Evolutionary conservation across 2,888 invertebrate genomes (phyloP).

Genomic region (Lycophotia porphyrea): DNA sequence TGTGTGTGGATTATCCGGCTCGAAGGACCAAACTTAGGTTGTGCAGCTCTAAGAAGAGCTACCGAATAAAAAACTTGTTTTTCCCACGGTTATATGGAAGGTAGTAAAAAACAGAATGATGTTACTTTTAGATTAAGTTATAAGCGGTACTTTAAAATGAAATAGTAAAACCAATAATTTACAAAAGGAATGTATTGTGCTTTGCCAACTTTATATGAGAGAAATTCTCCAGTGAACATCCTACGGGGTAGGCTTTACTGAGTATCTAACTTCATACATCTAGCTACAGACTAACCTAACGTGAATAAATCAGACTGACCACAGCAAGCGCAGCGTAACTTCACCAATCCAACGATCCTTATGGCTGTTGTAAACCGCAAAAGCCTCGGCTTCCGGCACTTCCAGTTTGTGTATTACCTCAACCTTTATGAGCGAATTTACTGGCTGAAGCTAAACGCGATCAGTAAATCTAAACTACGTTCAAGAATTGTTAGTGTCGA

Average conservation of each 20-base stretch:
- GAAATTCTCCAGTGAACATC: not conserved
- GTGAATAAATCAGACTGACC: constrained; percentile 18
- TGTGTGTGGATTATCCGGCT: not conserved
- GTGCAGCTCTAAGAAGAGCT: not conserved
- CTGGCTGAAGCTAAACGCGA: too few relatives aligned
- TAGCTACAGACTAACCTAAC: not conserved
- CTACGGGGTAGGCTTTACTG: not conserved
- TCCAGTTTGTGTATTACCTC: not conserved
- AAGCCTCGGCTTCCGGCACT: constrained; percentile 13
- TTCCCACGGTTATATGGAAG: not conserved
- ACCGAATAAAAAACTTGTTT: not conserved
- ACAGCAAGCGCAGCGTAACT: constrained; percentile 12
- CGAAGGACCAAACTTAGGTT: not conserved
- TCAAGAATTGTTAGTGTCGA: not conserved
- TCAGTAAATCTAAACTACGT: not conserved
- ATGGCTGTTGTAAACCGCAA: constrained; percentile 22
- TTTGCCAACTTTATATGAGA: not conserved
- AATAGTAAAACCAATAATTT: not conserved
- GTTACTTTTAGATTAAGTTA: not conserved
- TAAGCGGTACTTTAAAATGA: not conserved
- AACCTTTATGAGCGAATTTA: not conserved
- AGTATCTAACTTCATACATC: not conserved
- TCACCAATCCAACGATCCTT: not conserved
- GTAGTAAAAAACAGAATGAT: not conserved
- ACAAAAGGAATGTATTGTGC: not conserved